Conservation (phyloP, 35 echinoderm and acorn worm species). For the Anneissia japonica region DNA sequence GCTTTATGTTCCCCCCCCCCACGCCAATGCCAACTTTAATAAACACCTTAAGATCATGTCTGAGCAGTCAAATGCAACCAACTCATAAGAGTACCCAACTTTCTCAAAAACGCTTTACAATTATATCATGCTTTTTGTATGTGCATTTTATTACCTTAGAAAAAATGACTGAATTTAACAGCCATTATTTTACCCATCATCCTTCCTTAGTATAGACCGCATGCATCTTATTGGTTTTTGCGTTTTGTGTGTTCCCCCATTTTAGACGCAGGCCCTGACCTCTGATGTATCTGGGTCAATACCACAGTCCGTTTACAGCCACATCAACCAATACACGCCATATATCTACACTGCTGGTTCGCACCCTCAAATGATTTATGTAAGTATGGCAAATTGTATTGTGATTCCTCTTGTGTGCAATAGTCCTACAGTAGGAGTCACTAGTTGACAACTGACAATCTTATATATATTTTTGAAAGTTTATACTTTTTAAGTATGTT, state of each 20-base stretch:
- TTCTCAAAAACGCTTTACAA: too few relatives aligned
- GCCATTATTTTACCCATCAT: background rate
- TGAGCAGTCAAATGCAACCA: too few relatives aligned
- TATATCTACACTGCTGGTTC: background rate
- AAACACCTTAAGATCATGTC: too few relatives aligned
- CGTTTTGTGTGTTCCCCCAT: conserved; percentile 1
- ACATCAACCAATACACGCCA: conserved; percentile 1
- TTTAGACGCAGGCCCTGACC: background rate
- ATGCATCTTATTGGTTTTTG: conserved; percentile 1
- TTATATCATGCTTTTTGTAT: too few relatives aligned
- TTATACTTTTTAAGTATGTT: too few relatives aligned
- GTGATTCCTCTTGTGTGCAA: background rate
- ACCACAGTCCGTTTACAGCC: background rate
- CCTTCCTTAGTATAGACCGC: background rate
- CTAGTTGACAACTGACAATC: background rate
- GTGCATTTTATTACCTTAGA: background rate
- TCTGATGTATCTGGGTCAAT: background rate
- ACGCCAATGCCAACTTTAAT: too few relatives aligned
- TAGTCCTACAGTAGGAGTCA: background rate
- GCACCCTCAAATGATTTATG: background rate
- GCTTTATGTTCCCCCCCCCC: too few relatives aligned
- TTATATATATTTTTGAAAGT: too few relatives aligned
- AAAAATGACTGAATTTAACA: background rate
- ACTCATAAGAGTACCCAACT: too few relatives aligned
- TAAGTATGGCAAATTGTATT: background rate